These are phyloP conservation scores for Platichthys flesus DNA, from an alignment of 2,113 vertebrate species.

Conservation along the genomic window DNA sequence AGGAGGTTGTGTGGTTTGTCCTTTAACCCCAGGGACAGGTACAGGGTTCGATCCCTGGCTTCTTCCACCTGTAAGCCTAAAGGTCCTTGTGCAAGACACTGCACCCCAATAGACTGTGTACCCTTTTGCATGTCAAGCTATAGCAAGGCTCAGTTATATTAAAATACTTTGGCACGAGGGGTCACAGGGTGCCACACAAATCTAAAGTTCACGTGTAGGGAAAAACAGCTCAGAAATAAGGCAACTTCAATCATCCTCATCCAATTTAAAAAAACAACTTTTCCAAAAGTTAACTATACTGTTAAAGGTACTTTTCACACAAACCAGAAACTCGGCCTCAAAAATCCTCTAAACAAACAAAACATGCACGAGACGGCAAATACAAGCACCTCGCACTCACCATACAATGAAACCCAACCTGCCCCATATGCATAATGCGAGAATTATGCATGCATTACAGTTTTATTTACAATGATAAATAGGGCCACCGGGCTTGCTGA, in stretches of 20 bases:
- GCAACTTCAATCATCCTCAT: no score
- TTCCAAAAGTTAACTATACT: background rate
- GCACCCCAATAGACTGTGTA: no score
- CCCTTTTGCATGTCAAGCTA: no score
- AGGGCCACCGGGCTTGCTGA: conserved; percentile 66
- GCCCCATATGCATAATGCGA: conserved; percentile 20
- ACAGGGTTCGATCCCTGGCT: no score
- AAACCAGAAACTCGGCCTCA: background rate
- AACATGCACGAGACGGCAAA: background rate
- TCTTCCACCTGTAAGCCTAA: no score
- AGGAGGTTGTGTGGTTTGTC: background rate
- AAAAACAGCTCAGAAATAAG: background rate
- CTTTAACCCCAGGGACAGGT: background rate
- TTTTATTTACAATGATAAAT: conserved; percentile 73
- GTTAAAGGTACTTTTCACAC: background rate
- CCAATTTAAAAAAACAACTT: background rate
- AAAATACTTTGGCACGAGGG: background rate
- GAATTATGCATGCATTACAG: conserved; percentile 48
- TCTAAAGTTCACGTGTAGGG: background rate
- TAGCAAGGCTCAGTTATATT: background rate
- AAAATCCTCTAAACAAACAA: background rate
- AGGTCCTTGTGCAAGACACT: no score
- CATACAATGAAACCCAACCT: conserved; percentile 11
- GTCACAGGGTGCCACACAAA: background rate
- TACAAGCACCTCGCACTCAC: background rate